Evolutionary conservation across 2,113 vertebrate species (phyloP).

Genomic region (Rhynchopsitta pachyrhyncha): DNA sequence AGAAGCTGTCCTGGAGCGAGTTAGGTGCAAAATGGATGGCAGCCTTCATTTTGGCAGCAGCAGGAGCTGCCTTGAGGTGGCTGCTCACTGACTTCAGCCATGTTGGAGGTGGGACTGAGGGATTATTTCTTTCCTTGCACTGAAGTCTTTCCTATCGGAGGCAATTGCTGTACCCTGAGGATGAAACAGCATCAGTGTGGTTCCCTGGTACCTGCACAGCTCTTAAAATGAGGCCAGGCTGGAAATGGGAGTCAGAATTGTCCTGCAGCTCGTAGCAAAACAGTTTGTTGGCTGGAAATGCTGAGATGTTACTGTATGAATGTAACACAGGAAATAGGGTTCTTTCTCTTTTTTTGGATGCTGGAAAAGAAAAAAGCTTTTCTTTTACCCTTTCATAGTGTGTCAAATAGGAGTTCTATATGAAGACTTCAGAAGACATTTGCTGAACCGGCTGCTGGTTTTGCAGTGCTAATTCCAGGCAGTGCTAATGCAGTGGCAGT

Average conservation of each 20-base stretch:
- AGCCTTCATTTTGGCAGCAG: conserved; percentile 43
- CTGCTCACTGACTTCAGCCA: background rate
- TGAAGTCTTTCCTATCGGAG: background rate
- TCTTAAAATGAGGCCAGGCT: background rate
- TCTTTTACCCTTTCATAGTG: background rate
- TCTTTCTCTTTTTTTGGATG: background rate
- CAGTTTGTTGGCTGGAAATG: background rate
- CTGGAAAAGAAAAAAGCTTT: background rate
- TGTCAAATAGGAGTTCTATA: background rate
- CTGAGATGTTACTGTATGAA: fast-evolving
- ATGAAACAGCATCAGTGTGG: fast-evolving
- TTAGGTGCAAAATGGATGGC: conserved; percentile 18
- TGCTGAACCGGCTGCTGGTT: background rate
- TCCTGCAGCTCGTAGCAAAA: fast-evolving
- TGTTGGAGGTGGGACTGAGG: background rate
- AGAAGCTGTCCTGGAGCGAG: background rate
- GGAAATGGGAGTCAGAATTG: background rate
- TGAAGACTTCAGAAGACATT: background rate
- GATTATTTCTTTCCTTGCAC: background rate
- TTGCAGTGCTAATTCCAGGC: background rate
- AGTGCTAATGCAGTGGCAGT: fast-evolving
- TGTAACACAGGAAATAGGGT: background rate
- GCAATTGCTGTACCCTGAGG: background rate
- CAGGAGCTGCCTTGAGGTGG: conserved; percentile 3
- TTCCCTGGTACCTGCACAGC: background rate